Evolutionary conservation across 2,113 vertebrate species (phyloP), one percentile per base, ranked within the genome.

Genomic region (Etia nguti): DNA sequence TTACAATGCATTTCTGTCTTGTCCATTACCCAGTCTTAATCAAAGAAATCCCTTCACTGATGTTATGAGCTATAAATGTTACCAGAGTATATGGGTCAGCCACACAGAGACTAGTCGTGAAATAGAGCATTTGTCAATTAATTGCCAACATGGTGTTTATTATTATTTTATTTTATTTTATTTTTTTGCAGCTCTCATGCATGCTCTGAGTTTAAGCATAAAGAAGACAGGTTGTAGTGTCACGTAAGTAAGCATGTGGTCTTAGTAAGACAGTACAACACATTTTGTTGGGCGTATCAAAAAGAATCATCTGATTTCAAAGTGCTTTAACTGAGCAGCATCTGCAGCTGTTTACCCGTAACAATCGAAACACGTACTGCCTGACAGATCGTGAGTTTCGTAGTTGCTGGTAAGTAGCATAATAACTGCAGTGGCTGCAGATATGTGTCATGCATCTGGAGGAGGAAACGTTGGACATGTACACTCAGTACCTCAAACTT

Each of bases 1-100:
- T 94, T 94, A 93, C 92, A 95, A 90, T 88, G 95, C 91, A 91
- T 93, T 92, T 93, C 89, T 93, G 93, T 93, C 95, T 90, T 93
- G 92, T 94, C 94, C 93, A 93, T 96, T 95, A 93, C 86, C 83
- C 81, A n/a, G 79, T 81, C 86, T 92, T 93, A 92, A 95, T 95
- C 92, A 94, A 89, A 92, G 92, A 83, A 94, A 89, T 91, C 88
- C 87, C 90, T 82, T 57, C 57, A 90, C 84, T 92, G 94, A 92
- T 89, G 90, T 86, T 90, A 87, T 83, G 90, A 90, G 91, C 94
- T 88, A 92, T 93, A 90, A 93, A 92, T 88, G 92, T 90, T 89
- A 60, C 43, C 9, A 12, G 34, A 41, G 41, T 68, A 91, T 91
- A 79, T 93, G 87, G 93, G 90, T 92, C 93, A 90, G 91, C 20